Base-by-base conservation (phyloP, 2,797 vertebrate genomes). In the Zenarchopterus dispar region DNA sequence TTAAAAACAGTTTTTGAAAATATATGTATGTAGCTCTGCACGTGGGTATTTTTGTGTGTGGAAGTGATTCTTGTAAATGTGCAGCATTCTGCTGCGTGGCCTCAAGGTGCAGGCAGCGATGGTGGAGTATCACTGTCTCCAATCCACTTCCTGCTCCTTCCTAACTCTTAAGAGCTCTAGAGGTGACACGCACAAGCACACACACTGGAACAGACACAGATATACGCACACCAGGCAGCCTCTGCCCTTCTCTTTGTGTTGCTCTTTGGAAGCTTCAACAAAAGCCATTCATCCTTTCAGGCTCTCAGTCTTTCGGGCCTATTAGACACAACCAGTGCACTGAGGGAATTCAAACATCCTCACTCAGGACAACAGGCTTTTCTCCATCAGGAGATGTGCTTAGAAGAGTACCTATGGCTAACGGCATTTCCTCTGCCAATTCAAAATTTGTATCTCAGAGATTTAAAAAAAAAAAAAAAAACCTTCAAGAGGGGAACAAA, bases 271-370 rank as follows among this genome's bases (percentile, higher is more conserved):
- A 67, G 79, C 76, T 88, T 75, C 70, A 90, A 90, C 88, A 90
- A 91, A 90, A 87, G 84, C 84, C 73, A 80, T 89, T 91, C 84
- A 87, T 89, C 77, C 84, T 82, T 84, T 81, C 73, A 81, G 80
- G 70, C 80, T 72, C 53, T 80, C 69, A 52, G 73, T 78, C 81
- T 88, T 86, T 89, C 81, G 84, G 82, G 73, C 83, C 75, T 80
- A 82, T 85, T 76, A 82, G 80, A 83, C 69, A 76, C 72, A 73
- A 59, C 61, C 63, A 73, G 45, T 42, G 65, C 77, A 88, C 67
- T 39, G 66, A 78, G 84, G 75, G 78, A 84, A 77, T 89, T 84
- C 83, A 84, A 80, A 81, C 71, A 81, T 81, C 65, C 64, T 70
- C 70, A 52, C 69, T 76, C 57, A 62, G 70, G 68, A 80, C 51